Evolutionary conservation across 2,113 vertebrate species (phyloP), one percentile per base, ranked within the genome.

Genomic region (Lepisosteus osseus): DNA sequence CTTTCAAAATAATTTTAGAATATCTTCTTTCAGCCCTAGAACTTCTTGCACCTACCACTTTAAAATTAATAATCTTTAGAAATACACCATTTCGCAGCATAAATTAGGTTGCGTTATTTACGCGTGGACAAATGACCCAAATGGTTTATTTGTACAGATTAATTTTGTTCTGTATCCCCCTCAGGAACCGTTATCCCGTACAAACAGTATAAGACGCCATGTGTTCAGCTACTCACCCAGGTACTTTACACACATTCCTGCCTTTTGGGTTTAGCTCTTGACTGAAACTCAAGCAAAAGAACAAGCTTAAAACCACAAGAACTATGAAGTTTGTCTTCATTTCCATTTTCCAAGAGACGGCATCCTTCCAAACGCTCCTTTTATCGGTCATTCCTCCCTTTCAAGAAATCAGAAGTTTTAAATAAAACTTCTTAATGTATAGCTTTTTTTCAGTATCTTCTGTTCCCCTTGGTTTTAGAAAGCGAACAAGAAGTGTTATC

Each of bases 181-280:
- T 1, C 29, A 29, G 29, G 29, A 29, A 29, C 29, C 29, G 29
- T 29, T 29, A 29, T 29, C 29, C 29, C 29, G 29, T 29, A 29
- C 29, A 29, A 29, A 29, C 29, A 29, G 29, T 29, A 29, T 29
- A 29, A 29, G 29, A 29, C 29, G 29, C 29, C 29, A 29, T 29
- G 29, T 29, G 29, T 29, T 29, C 2, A 7, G 15, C 1, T 54
- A 79, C 91, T 93, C 87, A 93, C 91, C 90, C 90, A 6, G 74
- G 56, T 70, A 73, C 76, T 82, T 82, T 91, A 85, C 91, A 93
- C 4, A 93, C 91, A 86, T 93, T 91, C 77, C 85, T 87, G 75
- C 91, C 91, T 85, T 90, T 93, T 1, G 89, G 78, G 69, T 85
- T 89, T 70, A 92, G 87, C 76, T 93, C 84, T 79, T 92, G 90